A percentile compares a stretch with the other conserved stretches of the same genome.
phyloP scores from a whole-genome alignment of 2,888 invertebrate species.

The Phyto melanocephala region DNA sequence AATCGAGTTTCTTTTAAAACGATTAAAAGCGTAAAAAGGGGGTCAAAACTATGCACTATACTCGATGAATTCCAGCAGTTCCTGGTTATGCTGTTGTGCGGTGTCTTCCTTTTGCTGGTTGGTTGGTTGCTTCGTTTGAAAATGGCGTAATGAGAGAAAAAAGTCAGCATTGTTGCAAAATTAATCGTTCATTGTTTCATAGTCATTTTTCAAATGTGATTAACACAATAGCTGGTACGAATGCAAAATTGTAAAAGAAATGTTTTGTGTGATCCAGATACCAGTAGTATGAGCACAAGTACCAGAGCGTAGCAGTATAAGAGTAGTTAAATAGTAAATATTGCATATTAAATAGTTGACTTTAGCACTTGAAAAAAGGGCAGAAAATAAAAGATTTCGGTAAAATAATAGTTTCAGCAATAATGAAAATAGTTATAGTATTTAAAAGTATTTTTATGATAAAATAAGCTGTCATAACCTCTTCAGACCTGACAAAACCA shows the following conservation, averaged over 20 bases:
- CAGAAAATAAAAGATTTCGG: neutral
- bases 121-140: neutral
- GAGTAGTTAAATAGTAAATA: neutral
- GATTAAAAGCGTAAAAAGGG: neutral
- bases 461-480: too few relatives aligned
- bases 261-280: slow-evolving; percentile 16
- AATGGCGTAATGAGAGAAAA: neutral
- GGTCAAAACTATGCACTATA: neutral
- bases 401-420: too few relatives aligned
- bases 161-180: slow-evolving; percentile 62
- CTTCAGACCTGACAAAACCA: too few relatives aligned
- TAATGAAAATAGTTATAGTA: too few relatives aligned
- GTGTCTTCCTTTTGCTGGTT: neutral
- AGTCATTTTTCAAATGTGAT: slow-evolving; percentile 71
- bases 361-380: neutral
- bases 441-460: too few relatives aligned
- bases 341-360: slow-evolving; percentile 3
- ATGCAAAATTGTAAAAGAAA: slow-evolving; percentile 25
- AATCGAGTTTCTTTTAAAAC: neutral
- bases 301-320: neutral
- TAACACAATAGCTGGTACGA: slow-evolving; percentile 68
- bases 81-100: neutral
- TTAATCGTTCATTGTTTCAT: slow-evolving; percentile 70
- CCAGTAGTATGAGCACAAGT: neutral
- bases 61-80: neutral